Percentiles rank a stretch among this genome's conserved stretches.
These are phyloP conservation scores for Epirrhoe alternata DNA, from an alignment of 2,888 invertebrate genomes.

Conservation along the genomic window DNA sequence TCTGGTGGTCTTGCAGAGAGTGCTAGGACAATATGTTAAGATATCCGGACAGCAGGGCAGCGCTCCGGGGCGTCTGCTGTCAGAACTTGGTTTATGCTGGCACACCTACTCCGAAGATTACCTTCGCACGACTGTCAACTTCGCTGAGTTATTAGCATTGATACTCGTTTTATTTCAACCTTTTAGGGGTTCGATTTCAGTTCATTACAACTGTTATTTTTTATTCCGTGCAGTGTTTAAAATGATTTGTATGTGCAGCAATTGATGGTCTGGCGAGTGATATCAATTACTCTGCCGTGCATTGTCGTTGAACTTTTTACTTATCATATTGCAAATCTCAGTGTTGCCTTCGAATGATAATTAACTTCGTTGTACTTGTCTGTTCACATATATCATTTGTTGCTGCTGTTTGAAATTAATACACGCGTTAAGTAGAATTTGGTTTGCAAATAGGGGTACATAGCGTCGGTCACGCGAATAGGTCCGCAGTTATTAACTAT, in stretches of 20 bases:
- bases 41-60: slow-evolving; percentile 59
- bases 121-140: slow-evolving; percentile 61
- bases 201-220: slow-evolving; percentile 35
- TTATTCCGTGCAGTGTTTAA: slow-evolving; percentile 17
- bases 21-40: slow-evolving; percentile 47
- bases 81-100: slow-evolving; percentile 65
- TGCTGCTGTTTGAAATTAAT: slow-evolving; percentile 65
- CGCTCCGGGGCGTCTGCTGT: slow-evolving; percentile 71
- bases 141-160: slow-evolving; percentile 64
- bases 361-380: slow-evolving; percentile 60
- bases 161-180: slow-evolving; percentile 57
- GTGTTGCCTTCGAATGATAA: slow-evolving; percentile 55
- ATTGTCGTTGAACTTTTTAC: slow-evolving; percentile 49
- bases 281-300: slow-evolving; percentile 32
- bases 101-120: slow-evolving; percentile 62
- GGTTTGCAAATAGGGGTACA: slow-evolving; percentile 69
- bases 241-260: slow-evolving; percentile 16
- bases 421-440: slow-evolving; percentile 64
- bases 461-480: slow-evolving; percentile 57
- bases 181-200: slow-evolving; percentile 47
- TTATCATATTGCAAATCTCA: slow-evolving; percentile 53
- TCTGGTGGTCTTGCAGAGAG: slow-evolving; percentile 45
- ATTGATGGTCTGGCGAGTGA: slow-evolving; percentile 25
- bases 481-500: slow-evolving; percentile 51
- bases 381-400: slow-evolving; percentile 66